Percentiles rank a stretch among this genome's conserved stretches.
Evolutionary conservation across 2,113 vertebrate species (phyloP).

Genomic region (Bos taurus): ARS-UCD2.0 NC_037334.1:67893001-67893500

Average conservation of each 20-base stretch:
- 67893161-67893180: not conserved
- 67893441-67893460: too few relatives aligned
- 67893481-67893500: too few relatives aligned
- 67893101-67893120: not conserved
- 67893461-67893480: too few relatives aligned
- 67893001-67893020: not conserved
- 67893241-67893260: not conserved
- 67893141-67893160: not conserved
- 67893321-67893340: too few relatives aligned
- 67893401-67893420: too few relatives aligned
- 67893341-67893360: too few relatives aligned
- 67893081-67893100: rapidly evolving
- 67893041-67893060: not conserved
- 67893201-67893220: not conserved
- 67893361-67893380: too few relatives aligned
- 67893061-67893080: not conserved
- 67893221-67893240: not conserved
- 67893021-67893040: not conserved
- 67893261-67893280: not conserved
- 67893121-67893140: not conserved
- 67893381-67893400: too few relatives aligned
- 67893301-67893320: too few relatives aligned
- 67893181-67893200: not conserved
- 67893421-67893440: too few relatives aligned
- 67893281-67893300: not conserved